phyloP scores from a whole-genome alignment of 2,888 invertebrate genomes.

The Gonocerus acuteangulatus region DNA sequence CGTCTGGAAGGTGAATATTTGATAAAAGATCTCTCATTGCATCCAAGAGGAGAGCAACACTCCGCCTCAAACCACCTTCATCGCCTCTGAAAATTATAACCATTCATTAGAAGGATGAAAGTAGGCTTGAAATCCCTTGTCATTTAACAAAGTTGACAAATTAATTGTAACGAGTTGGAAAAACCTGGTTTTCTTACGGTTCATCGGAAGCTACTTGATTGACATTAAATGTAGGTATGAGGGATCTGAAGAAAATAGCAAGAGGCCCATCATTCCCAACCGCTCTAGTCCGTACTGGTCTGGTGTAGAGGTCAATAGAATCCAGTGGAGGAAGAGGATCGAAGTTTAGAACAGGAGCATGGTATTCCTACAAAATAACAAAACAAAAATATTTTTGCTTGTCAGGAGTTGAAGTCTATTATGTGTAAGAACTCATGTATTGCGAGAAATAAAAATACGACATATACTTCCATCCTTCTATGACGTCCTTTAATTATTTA shows the following conservation, averaged over 20 bases:
- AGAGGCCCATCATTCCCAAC: conserved; percentile 42
- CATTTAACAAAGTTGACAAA: too few species aligned
- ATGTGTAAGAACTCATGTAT: too few species aligned
- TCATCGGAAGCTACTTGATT: conserved; percentile 40
- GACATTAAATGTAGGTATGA: conserved; percentile 60
- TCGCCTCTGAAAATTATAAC: conserved; percentile 38
- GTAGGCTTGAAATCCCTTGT: too few species aligned
- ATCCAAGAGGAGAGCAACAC: conserved; percentile 59
- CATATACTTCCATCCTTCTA: too few species aligned
- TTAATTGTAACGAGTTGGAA: too few species aligned
- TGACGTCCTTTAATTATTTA: too few species aligned
- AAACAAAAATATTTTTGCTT: too few species aligned
- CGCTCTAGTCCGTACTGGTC: conserved; percentile 42
- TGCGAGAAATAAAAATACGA: too few species aligned
- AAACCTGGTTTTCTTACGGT: too few species aligned
- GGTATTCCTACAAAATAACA: conserved; percentile 36
- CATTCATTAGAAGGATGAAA: too few species aligned
- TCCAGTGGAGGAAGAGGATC: conserved; percentile 73
- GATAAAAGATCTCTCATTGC: conserved; percentile 65
- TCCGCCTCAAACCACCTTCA: conserved; percentile 50
- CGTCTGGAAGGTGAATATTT: conserved; percentile 49
- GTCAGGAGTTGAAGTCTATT: too few species aligned
- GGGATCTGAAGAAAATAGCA: conserved; percentile 54
- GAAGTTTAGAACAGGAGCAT: conserved; percentile 59
- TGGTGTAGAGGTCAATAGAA: conserved; percentile 62